These are phyloP conservation scores for Nematopogon swammerdamellus DNA, from an alignment of 2,888 invertebrate genomes.

Conservation along the genomic window DNA sequence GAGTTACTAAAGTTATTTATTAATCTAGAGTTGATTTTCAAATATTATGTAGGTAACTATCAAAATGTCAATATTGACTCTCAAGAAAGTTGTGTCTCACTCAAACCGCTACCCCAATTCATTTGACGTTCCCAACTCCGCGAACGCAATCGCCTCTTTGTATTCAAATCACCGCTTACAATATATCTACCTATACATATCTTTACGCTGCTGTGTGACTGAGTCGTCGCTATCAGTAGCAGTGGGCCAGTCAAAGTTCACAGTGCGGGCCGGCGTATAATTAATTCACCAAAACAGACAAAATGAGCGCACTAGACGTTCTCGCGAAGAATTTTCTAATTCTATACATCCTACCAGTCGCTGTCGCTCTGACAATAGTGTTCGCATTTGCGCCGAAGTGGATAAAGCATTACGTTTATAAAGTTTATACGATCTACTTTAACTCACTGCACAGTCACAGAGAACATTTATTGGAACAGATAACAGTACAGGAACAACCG, in stretches of 20 bases:
- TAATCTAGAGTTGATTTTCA: no score
- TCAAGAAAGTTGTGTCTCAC: no score
- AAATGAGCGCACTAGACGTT: not conserved
- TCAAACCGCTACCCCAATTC: no score
- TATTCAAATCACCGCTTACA: no score
- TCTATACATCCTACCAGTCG: not conserved
- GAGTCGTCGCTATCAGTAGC: not conserved
- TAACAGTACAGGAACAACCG: not conserved
- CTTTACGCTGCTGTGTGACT: no score
- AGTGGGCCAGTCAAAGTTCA: not conserved
- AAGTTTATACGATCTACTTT: not conserved
- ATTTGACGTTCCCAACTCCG: no score
- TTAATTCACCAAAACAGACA: not conserved
- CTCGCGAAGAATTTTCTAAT: not conserved
- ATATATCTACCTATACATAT: no score
- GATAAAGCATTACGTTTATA: not conserved
- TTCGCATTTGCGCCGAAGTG: not conserved
- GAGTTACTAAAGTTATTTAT: no score
- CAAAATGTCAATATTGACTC: no score
- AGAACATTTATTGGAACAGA: not conserved
- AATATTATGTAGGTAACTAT: no score
- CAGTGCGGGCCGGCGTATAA: not conserved
- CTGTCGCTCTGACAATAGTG: not conserved
- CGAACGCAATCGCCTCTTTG: no score
- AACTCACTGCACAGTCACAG: not conserved